Evolutionary conservation across 2,888 invertebrate genomes (phyloP).

Genomic region (Amphipoea lucens): DNA sequence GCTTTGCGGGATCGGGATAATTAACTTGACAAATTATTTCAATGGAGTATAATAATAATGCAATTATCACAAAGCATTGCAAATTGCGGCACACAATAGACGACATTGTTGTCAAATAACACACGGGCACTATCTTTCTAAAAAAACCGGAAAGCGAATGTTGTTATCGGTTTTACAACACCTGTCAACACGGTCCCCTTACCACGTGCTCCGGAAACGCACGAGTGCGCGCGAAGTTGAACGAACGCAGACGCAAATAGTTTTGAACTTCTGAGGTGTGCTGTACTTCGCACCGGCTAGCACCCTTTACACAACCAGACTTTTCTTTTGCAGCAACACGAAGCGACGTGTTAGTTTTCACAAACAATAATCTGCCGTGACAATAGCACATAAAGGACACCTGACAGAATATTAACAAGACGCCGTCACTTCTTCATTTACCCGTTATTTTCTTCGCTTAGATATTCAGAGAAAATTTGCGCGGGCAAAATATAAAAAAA

Average conservation of each 20-base stretch:
- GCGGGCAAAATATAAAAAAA: neutral
- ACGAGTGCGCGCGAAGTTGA: slow-evolving; percentile 77
- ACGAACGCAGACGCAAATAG: slow-evolving; percentile 85
- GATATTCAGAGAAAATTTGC: slow-evolving; percentile 19
- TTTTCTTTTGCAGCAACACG: slow-evolving; percentile 49
- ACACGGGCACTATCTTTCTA: slow-evolving; percentile 18
- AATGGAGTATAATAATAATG: neutral
- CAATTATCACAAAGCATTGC: neutral
- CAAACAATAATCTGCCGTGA: slow-evolving; percentile 44
- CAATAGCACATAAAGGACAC: slow-evolving; percentile 51
- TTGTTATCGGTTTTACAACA: slow-evolving; percentile 71
- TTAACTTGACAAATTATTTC: neutral
- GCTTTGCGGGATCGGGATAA: neutral
- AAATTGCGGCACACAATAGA: neutral
- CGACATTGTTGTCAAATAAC: slow-evolving; percentile 39
- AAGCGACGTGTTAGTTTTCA: slow-evolving; percentile 35
- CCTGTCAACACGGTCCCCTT: slow-evolving; percentile 74
- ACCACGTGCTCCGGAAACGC: slow-evolving; percentile 84
- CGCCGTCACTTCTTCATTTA: slow-evolving; percentile 35
- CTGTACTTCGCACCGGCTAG: slow-evolving; percentile 74
- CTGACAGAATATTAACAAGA: slow-evolving; percentile 39
- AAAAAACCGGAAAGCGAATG: slow-evolving; percentile 53
- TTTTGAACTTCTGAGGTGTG: slow-evolving; percentile 78
- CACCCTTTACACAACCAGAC: slow-evolving; percentile 57
- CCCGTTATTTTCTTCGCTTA: slow-evolving; percentile 40